Base-by-base conservation (phyloP, 2,113 vertebrate species). In the Chloropsis cyanopogon region DNA sequence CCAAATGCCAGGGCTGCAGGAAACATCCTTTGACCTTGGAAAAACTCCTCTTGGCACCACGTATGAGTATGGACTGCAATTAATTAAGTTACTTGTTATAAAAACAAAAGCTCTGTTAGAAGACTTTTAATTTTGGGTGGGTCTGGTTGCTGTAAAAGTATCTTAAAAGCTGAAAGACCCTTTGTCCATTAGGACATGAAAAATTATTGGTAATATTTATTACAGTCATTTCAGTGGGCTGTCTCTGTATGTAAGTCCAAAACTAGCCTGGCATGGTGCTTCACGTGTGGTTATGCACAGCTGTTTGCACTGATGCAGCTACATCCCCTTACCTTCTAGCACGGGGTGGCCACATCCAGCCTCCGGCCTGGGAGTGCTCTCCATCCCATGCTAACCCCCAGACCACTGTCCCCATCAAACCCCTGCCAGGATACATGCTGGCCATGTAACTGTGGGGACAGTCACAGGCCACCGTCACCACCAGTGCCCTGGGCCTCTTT, bases 21-120 rank as follows among this genome's bases (percentile, higher is more conserved):
- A 93, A 25, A 84, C 24, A 79, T 76, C 13, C 26, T 79, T 76
- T 64, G 31, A 88, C 82, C 66, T 79, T 76, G 49, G 53, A 82
- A 85, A 93, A 87, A 56, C 57, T 78, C 23, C 35, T 78, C 2
- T 9, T 72, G 75, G 49, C 25, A 85, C 20, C 16, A 57, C 3
- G 6, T 28, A 49, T n/a, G 23, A 82, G 25, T 41, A 65, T 57
- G 28, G 78, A 22, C 85, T 93, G 70, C 41, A 94, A 82, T 87
- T 66, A 81, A 78, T 73, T 73, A 63, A 71, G 41, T 79, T 82
- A 90, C 13, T 85, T 60, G 33, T 41, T 69, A 31, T 35, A 81
- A 73, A 90, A 82, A 37, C 49, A 96, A 93, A 93, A 86, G 53
- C n/a, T 88, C n/a, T 85, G 15, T 79, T 85, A 59, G 75, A 90